Evolutionary conservation across 1,140 invertebrate genomes (phyloP), one percentile per base, ranked within the genome.

Genomic region (Drosophila nebulosa): DNA sequence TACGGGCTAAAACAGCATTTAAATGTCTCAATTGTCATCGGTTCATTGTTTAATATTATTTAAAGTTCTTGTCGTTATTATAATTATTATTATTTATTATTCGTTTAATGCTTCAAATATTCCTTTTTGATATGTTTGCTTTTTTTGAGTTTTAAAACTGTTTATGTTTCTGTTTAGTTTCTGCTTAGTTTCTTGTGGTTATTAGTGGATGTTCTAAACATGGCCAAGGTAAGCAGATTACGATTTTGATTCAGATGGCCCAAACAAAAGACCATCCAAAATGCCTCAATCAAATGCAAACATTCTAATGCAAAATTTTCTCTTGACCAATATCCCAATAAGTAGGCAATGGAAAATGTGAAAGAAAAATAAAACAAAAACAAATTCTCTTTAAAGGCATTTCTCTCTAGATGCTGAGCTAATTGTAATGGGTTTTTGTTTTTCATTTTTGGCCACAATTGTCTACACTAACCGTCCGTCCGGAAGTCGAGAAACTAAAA

Each of bases 321-420:
- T 12, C 30, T 32, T 32, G 30, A 32, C 10, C 30, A 32, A 32
- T 32, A 77, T 67, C 62, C 84, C 60, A 79, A 67, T 79, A 79
- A 50, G 76, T 46, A 46, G 16, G 39, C 39, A 21, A 46, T 46
- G 39, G 7, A 46, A 46, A 46, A 39, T 39, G 36, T 39, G 4
- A 14, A 39, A 14, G 14, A 16, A 14, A 3, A 9, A 32, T 12
- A 12, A 12, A 32, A 3, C 9, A 32, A 0, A 32, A 32, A 10
- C 9, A 9, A 32, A 3, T 24, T 4, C 2, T 32, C 10, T 10
- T 32, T 32, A 3, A 32, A 32, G 30, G 30, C 30, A 32, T 32
- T 32, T 32, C 1, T 32, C 7, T 32, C 9, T 32, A 32, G 30
- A 32, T 3, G 2, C 30, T 32, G 7, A 9, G 7, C 30, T 32